Conservation (phyloP, 2,797 vertebrate genomes). For the Paramormyrops hopkinsi region DNA sequence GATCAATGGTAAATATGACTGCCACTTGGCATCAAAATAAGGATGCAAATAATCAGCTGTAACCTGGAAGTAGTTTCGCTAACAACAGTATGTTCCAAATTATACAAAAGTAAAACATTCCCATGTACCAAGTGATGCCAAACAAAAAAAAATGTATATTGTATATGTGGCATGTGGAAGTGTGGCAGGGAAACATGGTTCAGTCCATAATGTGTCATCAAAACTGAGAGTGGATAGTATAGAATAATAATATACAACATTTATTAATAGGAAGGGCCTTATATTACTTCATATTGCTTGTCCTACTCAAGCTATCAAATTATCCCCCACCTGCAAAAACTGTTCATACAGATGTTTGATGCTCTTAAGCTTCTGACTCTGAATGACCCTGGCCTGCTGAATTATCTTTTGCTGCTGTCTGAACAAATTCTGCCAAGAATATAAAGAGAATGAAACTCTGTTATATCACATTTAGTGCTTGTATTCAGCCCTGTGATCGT, state of each 20-base stretch:
- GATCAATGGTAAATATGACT: not conserved
- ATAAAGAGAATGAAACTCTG: not conserved
- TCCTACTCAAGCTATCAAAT: not conserved
- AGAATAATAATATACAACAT: not conserved
- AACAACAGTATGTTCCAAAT: not conserved
- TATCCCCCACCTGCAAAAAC: constrained; percentile 71
- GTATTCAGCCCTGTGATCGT: not conserved
- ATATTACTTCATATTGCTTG: not conserved
- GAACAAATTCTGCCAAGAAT: constrained; percentile 70
- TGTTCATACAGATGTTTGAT: constrained; percentile 81
- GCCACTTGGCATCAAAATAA: not conserved
- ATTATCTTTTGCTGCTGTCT: constrained; percentile 85
- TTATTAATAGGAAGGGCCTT: not conserved
- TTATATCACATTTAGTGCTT: not conserved
- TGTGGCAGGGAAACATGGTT: not conserved
- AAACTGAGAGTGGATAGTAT: not conserved
- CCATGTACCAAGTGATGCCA: not conserved
- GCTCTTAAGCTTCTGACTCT: constrained; percentile 81
- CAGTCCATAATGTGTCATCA: not conserved
- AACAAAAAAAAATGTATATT: not conserved
- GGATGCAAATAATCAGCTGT: not conserved
- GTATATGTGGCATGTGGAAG: not conserved
- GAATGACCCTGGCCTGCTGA: constrained; percentile 79
- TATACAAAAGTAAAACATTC: not conserved
- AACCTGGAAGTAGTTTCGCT: not conserved